Evolutionary conservation across 2,888 invertebrate species (phyloP).

Genomic region (Epinotia brunnichana): DNA sequence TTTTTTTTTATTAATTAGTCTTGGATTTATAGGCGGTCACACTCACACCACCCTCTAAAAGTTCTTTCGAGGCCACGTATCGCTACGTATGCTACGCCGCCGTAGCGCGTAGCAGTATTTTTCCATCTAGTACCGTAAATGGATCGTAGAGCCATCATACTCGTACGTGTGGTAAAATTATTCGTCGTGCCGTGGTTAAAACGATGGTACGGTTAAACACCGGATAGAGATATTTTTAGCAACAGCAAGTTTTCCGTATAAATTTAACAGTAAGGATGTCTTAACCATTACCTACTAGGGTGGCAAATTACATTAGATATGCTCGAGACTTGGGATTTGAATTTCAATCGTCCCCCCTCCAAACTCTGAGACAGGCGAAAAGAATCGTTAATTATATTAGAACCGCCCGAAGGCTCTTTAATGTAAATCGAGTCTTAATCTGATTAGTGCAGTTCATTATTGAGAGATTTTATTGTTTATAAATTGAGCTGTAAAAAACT

Average conservation of each 20-base stretch:
- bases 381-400: slow-evolving; percentile 78
- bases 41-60: too few species aligned
- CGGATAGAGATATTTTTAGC: slow-evolving; percentile 42
- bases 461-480: slow-evolving; percentile 33
- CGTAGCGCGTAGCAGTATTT: not conserved
- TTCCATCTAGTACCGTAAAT: not conserved
- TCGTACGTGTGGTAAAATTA: not conserved
- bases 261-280: slow-evolving; percentile 63
- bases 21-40: too few species aligned
- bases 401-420: slow-evolving; percentile 66
- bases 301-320: slow-evolving; percentile 78
- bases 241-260: slow-evolving; percentile 50
- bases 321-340: slow-evolving; percentile 74
- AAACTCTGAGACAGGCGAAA: slow-evolving; percentile 62
- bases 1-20: too few species aligned
- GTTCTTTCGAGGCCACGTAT: too few species aligned
- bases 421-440: slow-evolving; percentile 67
- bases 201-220: not conserved
- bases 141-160: not conserved
- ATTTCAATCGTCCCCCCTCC: slow-evolving; percentile 71
- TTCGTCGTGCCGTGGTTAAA: not conserved
- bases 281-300: slow-evolving; percentile 76
- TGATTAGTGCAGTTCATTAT: slow-evolving; percentile 49
- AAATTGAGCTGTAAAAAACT: not conserved
- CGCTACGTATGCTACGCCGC: not conserved